These are phyloP conservation scores for Shinisaurus crocodilurus DNA, from an alignment of 2,113 vertebrate species.

Conservation along the genomic window DNA sequence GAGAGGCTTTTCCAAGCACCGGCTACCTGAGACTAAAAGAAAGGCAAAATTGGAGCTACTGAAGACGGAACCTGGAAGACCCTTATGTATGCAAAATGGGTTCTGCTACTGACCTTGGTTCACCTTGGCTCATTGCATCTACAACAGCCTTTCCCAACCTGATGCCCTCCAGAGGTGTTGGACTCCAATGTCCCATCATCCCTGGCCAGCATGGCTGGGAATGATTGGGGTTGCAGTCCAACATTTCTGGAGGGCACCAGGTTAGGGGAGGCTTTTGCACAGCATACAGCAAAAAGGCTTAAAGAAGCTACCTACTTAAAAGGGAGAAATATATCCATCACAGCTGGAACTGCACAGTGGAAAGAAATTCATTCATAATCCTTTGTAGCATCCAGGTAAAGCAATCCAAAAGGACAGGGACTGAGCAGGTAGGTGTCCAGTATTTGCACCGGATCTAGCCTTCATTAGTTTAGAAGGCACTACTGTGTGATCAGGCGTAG, in stretches of 20 bases:
- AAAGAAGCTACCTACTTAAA: no score
- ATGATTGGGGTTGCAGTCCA: no score
- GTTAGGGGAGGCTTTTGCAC: no score
- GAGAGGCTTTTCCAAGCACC: not conserved
- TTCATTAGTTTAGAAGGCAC: not conserved
- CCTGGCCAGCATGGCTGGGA: no score
- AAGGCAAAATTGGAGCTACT: no score
- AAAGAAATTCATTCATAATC: not conserved
- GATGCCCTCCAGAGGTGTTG: not conserved
- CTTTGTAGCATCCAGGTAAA: not conserved
- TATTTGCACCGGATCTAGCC: not conserved
- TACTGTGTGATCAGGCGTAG: not conserved
- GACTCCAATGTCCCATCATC: no score
- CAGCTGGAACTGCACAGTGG: not conserved
- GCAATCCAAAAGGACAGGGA: not conserved
- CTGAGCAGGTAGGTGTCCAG: not conserved
- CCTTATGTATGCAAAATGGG: no score
- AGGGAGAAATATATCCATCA: not conserved
- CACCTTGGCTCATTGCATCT: not conserved
- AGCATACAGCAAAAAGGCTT: not conserved
- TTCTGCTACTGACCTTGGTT: not conserved
- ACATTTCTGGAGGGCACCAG: no score
- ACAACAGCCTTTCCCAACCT: no score
- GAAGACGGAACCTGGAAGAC: no score
- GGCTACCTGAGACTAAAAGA: no score